Evolutionary conservation across 2,113 vertebrate genomes (phyloP).

Genomic region (Balaeniceps rex): DNA sequence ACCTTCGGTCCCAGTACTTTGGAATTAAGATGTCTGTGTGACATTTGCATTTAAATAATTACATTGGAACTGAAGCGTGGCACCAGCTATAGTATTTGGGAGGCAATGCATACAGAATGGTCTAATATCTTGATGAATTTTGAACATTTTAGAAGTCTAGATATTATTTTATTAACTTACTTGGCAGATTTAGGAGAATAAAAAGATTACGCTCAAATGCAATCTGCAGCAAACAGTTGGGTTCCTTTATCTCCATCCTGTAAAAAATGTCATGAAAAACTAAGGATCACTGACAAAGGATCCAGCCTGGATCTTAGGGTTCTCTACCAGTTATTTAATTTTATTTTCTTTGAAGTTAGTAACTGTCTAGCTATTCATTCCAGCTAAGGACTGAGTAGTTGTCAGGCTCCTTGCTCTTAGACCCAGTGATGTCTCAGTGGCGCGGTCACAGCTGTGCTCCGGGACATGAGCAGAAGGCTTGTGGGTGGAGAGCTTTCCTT

Average conservation of each 20-base stretch:
- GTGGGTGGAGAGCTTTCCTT: neutral
- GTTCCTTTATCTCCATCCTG: neutral
- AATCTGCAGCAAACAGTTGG: neutral
- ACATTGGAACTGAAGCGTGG: neutral
- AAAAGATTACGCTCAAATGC: neutral
- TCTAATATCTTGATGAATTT: neutral
- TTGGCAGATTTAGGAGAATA: neutral
- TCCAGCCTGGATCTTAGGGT: neutral
- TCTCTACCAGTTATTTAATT: neutral
- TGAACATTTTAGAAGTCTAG: neutral
- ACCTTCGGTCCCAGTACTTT: neutral
- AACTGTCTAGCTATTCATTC: neutral
- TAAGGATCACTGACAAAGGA: neutral
- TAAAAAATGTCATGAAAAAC: neutral
- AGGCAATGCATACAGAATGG: neutral
- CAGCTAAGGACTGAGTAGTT: neutral
- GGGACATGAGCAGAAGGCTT: neutral
- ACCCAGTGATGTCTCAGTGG: neutral
- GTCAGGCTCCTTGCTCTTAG: neutral
- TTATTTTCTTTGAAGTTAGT: neutral
- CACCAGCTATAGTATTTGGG: neutral
- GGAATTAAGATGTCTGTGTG: neutral
- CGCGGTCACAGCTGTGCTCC: neutral
- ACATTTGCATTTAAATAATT: neutral
- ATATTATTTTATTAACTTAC: neutral